Evolutionary conservation across 2,113 vertebrate species (phyloP).

Genomic region (Fulmarus glacialis): DNA sequence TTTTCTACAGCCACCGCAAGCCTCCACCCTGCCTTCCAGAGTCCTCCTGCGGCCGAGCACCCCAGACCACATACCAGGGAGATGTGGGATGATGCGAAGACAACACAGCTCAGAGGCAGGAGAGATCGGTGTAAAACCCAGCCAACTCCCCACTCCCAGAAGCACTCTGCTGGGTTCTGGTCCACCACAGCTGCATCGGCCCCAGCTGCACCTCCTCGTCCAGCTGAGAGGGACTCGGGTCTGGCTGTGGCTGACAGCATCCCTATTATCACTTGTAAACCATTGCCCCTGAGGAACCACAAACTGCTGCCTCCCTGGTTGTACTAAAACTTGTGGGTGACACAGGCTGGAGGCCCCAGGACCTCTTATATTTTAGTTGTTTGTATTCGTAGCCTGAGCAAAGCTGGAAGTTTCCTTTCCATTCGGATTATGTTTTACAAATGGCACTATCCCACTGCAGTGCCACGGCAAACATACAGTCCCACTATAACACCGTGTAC

Average conservation of each 20-base stretch:
- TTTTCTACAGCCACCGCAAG: neutral
- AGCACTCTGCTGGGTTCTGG: neutral
- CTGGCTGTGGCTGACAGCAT: neutral
- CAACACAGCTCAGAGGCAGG: neutral
- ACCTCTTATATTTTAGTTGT: neutral
- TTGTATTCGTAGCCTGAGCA: neutral
- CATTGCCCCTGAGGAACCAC: neutral
- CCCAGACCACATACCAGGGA: fast-evolving
- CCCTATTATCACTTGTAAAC: neutral
- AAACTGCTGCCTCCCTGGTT: neutral
- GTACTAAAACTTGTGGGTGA: neutral
- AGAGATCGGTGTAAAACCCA: neutral
- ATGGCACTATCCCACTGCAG: neutral
- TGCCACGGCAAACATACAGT: neutral
- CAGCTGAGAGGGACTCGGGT: fast-evolving
- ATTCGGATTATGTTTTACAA: neutral
- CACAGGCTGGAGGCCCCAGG: neutral
- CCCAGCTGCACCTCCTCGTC: neutral
- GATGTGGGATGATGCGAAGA: fast-evolving
- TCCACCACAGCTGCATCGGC: neutral
- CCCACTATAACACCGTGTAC: fast-evolving
- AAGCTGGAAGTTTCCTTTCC: neutral
- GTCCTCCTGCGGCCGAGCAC: fast-evolving
- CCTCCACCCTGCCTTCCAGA: neutral
- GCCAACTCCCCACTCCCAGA: neutral